Base-by-base conservation (phyloP, 1,140 invertebrate species). In the Eriocheir sinensis region DNA sequence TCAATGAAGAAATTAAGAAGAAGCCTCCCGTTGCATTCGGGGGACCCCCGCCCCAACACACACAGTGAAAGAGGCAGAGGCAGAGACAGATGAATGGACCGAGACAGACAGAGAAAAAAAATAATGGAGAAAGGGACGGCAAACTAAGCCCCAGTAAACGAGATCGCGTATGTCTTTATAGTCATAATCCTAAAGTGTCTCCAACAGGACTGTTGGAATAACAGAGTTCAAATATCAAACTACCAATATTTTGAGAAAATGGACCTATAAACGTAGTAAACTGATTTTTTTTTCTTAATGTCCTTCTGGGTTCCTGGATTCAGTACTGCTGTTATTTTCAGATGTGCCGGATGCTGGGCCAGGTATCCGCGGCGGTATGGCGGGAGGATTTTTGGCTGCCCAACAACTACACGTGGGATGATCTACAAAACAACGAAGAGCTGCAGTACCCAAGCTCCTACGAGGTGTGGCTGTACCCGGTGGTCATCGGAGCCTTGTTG, bases 401-500 rank as follows among this genome's bases (percentile, higher is more conserved):
- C 8, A 98, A 98, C 95, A 99, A 99, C 96, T 98, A 98, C 93
- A 98, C 98, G 96, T 99, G 98, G 98, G 97, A 97, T 17, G 98
- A 99, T 96, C 98, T 99, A 81, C 97, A 97, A 96, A 98, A 98
- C 32, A 98, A 97, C 94, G 97, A 98, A 72, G 97, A 97, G 95
- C 97, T 98, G 94, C 97, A 98, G 93, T 98, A 98, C 97, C 97
- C 98, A 53, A 97, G 99, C 96, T 98, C 98, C 96, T 97, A 97
- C 96, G 98, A 99, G 97, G 97, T 99, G 85, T 97, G 60, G 93
- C n/a, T 89, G 34, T 93, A 92, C n/a, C 94, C 81, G 38, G 12
- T 95, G 92, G 17, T 48, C 0, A 15, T 95, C 32, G 30, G 72
- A 4, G 34, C 53, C 6, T 34, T 92, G 21, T 95, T 83, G 34